Evolutionary conservation across 2,113 vertebrate species (phyloP).

Genomic region (Condylura cristata): DNA sequence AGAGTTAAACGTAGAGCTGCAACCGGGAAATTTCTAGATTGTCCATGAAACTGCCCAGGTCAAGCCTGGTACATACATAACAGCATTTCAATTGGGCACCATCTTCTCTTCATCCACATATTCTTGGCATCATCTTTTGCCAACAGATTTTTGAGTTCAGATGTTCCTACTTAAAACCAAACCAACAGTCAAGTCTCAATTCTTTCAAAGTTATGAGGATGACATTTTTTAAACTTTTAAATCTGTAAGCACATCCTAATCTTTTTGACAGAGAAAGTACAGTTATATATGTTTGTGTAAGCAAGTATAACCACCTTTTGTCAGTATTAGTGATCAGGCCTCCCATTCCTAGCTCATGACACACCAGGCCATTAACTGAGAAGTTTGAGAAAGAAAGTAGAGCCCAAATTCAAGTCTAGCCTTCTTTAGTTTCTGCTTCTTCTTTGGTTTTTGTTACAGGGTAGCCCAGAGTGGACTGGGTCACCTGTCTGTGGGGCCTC

Average conservation of each 20-base stretch:
- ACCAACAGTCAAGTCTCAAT: not conserved
- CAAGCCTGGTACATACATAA: not conserved
- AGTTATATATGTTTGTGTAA: not conserved
- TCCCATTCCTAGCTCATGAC: too few relatives aligned
- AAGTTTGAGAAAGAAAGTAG: not conserved
- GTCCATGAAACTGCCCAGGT: not conserved
- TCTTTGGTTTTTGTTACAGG: too few relatives aligned
- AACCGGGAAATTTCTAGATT: not conserved
- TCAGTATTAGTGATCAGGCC: not conserved
- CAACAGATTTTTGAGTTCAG: not conserved
- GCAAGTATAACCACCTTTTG: not conserved
- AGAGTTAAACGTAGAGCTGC: not conserved
- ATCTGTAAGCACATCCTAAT: not conserved
- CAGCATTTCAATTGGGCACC: not conserved
- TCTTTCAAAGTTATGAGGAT: not conserved
- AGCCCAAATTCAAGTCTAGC: not conserved
- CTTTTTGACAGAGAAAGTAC: not conserved
- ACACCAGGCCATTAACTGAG: not conserved
- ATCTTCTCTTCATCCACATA: not conserved
- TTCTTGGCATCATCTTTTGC: not conserved
- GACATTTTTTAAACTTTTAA: not conserved
- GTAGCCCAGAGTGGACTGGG: too few relatives aligned
- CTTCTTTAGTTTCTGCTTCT: not conserved
- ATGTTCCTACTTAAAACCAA: not conserved
- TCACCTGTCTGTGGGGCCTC: too few relatives aligned